Conservation (phyloP, 2,797 vertebrate genomes). For the Danio choprae region DNA sequence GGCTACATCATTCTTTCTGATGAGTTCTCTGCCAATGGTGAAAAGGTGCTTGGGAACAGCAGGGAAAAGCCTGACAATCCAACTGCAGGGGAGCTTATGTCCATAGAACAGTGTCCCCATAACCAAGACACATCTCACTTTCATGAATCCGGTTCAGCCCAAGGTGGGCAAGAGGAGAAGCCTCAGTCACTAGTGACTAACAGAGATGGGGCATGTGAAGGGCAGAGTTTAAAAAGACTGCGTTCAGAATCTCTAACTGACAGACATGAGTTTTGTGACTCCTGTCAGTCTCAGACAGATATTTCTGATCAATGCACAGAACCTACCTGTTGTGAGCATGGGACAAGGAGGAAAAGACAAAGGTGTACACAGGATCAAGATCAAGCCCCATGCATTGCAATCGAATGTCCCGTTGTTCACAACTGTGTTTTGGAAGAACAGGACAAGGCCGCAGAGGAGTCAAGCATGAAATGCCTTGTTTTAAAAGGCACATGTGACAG, state of each 20-base stretch:
- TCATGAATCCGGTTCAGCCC: conserved; percentile 60
- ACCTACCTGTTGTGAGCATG: conserved; percentile 61
- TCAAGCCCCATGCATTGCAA: not conserved
- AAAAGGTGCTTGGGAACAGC: conserved; percentile 55
- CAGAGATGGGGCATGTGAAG: conserved; percentile 57
- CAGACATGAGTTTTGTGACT: conserved; percentile 58
- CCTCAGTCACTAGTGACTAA: conserved; percentile 58
- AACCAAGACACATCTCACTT: conserved; percentile 55
- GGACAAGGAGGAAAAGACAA: conserved; percentile 71
- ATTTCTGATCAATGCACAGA: conserved; percentile 64
- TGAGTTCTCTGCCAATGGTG: conserved; percentile 46
- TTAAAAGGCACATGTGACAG: conserved; percentile 46
- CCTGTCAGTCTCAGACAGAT: conserved; percentile 63
- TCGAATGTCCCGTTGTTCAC: not conserved
- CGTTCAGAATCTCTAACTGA: conserved; percentile 67
- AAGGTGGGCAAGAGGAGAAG: conserved; percentile 64
- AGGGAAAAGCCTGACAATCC: conserved; percentile 41
- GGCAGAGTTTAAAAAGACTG: conserved; percentile 75
- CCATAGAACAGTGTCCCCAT: conserved; percentile 55
- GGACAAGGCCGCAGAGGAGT: conserved; percentile 3
- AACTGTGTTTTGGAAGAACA: not conserved
- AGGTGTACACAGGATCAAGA: conserved; percentile 62
- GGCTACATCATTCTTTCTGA: conserved; percentile 50
- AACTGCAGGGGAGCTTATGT: conserved; percentile 46
- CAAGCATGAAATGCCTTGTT: conserved; percentile 37